Evolutionary conservation across 2,113 vertebrate genomes (phyloP).

Genomic region (Mungos mungo): DNA sequence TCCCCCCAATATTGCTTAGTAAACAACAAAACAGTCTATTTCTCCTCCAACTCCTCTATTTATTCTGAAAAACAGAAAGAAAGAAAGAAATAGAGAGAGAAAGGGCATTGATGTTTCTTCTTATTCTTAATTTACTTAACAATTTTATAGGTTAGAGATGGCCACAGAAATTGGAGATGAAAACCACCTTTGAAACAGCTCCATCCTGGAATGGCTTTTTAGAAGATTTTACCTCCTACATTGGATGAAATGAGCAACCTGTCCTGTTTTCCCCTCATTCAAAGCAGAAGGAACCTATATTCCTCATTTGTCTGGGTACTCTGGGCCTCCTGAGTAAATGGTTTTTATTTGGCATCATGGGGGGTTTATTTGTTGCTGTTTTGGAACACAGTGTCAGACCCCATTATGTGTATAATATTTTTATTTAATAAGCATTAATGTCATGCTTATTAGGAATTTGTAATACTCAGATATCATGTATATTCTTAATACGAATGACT

Average conservation of each 20-base stretch:
- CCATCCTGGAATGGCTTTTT: not conserved
- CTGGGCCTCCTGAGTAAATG: not conserved
- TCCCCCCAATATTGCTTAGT: not conserved
- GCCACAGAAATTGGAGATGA: not conserved
- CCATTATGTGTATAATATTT: not conserved
- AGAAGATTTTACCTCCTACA: not conserved
- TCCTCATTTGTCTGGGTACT: not conserved
- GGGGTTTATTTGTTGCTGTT: not conserved
- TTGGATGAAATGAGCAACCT: not conserved
- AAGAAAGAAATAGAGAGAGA: not conserved
- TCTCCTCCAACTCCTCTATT: not conserved
- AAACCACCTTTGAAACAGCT: not conserved
- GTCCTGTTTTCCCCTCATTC: not conserved
- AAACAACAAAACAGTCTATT: not conserved
- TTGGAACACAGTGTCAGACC: not conserved
- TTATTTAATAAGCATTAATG: not conserved
- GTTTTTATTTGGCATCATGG: not conserved
- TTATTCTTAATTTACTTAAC: not conserved
- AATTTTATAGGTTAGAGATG: not conserved
- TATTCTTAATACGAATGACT: constrained; percentile 10
- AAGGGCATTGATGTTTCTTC: not conserved
- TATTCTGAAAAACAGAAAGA: not conserved
- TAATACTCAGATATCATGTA: not conserved
- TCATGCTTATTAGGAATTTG: not conserved
- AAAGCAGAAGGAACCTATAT: not conserved